Conservation (phyloP, 1,140 invertebrate genomes). For the Tachypleus tridentatus region DNA sequence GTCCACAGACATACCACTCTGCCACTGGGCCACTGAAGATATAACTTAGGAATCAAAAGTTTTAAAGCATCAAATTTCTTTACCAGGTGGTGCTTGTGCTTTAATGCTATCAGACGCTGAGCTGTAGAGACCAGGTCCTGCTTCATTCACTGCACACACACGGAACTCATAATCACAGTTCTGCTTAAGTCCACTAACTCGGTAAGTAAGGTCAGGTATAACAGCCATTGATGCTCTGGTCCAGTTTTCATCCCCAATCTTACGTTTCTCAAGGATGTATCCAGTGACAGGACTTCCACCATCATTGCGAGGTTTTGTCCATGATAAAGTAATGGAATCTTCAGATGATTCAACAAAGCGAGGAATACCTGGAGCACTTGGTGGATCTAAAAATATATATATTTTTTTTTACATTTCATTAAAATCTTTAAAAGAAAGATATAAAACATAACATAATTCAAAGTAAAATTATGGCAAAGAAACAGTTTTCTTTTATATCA, state of each 20-base stretch:
- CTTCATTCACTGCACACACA: slow-evolving; percentile 60
- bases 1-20: too few species aligned
- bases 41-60: too few species aligned
- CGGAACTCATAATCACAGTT: slow-evolving; percentile 96
- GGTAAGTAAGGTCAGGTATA: slow-evolving; percentile 59
- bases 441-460: background rate
- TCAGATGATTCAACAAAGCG: slow-evolving; percentile 74
- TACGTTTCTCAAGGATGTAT: slow-evolving; percentile 80
- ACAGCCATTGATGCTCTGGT: slow-evolving; percentile 71
- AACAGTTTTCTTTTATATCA: background rate
- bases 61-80: slow-evolving; percentile 7
- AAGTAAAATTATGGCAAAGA: background rate
- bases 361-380: slow-evolving; percentile 77
- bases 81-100: slow-evolving; percentile 68
- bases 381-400: slow-evolving; percentile 59
- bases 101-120: slow-evolving; percentile 81
- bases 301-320: slow-evolving; percentile 87
- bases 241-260: slow-evolving; percentile 75
- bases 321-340: slow-evolving; percentile 87
- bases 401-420: background rate
- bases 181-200: slow-evolving; percentile 76
- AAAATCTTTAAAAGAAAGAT: background rate
- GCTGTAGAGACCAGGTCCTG: slow-evolving; percentile 80
- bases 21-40: too few species aligned
- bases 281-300: slow-evolving; percentile 86